Percentiles rank a stretch among this genome's conserved stretches.
Evolutionary conservation across 2,888 invertebrate genomes (phyloP).

Genomic region (Caenorhabditis plicata): DNA sequence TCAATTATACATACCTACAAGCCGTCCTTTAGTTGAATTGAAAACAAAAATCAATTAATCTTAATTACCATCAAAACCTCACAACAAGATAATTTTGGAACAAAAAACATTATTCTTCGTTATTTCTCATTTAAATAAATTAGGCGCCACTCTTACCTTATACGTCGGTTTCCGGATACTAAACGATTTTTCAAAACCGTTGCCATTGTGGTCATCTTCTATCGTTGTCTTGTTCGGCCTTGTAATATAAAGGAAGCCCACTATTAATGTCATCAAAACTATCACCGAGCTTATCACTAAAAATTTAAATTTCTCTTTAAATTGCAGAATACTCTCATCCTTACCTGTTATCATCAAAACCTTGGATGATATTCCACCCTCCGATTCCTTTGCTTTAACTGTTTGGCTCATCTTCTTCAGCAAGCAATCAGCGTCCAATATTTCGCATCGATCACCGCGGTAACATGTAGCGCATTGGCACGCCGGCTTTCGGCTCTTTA

Average conservation of each 20-base stretch:
- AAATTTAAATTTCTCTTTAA: no score
- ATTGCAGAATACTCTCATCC: no score
- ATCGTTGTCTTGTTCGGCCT: no score
- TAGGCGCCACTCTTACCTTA: background rate
- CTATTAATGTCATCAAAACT: no score
- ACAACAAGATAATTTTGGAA: background rate
- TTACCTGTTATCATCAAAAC: no score
- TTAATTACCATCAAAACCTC: background rate
- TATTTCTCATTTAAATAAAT: background rate
- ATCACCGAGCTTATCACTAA: no score
- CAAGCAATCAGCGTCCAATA: background rate
- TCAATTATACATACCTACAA: constrained; percentile 23
- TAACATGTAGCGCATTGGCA: constrained; percentile 1
- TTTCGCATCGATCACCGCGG: background rate
- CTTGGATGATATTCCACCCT: no score
- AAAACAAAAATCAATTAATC: background rate
- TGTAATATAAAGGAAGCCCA: no score
- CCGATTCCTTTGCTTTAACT: no score
- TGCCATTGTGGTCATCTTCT: no score
- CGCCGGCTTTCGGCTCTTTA: background rate
- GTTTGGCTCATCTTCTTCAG: background rate
- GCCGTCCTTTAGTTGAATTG: background rate
- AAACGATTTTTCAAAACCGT: background rate
- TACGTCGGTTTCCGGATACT: background rate
- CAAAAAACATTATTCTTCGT: background rate